Percentiles rank a stretch among this genome's conserved stretches.
These are phyloP conservation scores for Basileuterus tristriatus DNA, from an alignment of 2,797 vertebrate species.

Conservation along the genomic window DNA sequence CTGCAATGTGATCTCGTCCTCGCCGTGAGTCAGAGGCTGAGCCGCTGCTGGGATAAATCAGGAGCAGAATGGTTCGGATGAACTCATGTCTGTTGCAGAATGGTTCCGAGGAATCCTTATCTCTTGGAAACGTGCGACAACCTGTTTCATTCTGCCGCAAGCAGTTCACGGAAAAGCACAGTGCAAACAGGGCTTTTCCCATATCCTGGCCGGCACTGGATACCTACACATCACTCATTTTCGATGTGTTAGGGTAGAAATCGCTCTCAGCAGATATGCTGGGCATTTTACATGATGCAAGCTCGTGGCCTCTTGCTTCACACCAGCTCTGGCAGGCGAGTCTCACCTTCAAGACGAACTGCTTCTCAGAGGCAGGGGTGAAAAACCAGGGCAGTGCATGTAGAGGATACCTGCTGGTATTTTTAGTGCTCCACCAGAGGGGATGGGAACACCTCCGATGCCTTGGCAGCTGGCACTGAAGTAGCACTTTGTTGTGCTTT, in stretches of 20 bases:
- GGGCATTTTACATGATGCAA: neutral
- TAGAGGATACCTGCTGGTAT: neutral
- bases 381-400: neutral
- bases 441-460: neutral
- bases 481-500: neutral
- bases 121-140: neutral
- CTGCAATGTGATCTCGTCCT: neutral
- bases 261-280: rapidly evolving
- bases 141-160: neutral
- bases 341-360: neutral
- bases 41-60: neutral
- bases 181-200: neutral
- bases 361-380: neutral
- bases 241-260: neutral
- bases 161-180: neutral
- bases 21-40: neutral
- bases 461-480: neutral
- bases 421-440: neutral
- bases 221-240: neutral
- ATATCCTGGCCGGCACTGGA: rapidly evolving
- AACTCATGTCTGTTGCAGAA: neutral
- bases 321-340: neutral
- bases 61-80: neutral
- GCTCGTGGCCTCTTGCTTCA: rapidly evolving
- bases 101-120: rapidly evolving